phyloP scores from a whole-genome alignment of 2,113 vertebrate genomes.

The Gobio gobio region DNA sequence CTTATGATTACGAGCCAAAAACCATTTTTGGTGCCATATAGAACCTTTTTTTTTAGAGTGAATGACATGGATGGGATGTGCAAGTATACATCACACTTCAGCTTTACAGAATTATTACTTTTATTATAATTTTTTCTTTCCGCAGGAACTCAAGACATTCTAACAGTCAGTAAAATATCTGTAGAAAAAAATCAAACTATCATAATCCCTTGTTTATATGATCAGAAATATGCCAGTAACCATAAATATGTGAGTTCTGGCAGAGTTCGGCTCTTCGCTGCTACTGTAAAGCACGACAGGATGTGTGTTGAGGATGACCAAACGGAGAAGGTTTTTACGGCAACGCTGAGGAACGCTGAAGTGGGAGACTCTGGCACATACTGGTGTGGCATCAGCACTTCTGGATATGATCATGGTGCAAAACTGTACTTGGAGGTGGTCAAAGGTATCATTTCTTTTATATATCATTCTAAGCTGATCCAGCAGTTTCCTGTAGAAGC shows the following conservation, averaged over 20 bases:
- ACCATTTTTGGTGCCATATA: no score
- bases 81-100: no score
- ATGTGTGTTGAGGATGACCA: not conserved
- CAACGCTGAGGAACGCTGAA: not conserved
- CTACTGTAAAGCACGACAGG: rapidly evolving
- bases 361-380: not conserved
- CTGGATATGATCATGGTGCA: rapidly evolving
- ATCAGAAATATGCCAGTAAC: not conserved
- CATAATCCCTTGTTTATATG: conserved; percentile 44
- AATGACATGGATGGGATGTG: no score
- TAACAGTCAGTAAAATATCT: not conserved
- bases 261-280: rapidly evolving
- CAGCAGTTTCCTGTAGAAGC: not conserved
- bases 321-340: not conserved
- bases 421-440: not conserved
- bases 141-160: conserved; percentile 7
- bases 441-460: not conserved
- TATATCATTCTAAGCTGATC: no score
- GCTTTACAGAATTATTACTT: no score
- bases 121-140: not conserved
- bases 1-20: no score
- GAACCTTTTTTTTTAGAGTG: no score
- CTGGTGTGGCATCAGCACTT: not conserved
- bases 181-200: conserved; percentile 33
- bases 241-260: conserved; percentile 21